phyloP scores from a whole-genome alignment of 2,797 vertebrate species.

The Pipistrellus kuhlii region DNA sequence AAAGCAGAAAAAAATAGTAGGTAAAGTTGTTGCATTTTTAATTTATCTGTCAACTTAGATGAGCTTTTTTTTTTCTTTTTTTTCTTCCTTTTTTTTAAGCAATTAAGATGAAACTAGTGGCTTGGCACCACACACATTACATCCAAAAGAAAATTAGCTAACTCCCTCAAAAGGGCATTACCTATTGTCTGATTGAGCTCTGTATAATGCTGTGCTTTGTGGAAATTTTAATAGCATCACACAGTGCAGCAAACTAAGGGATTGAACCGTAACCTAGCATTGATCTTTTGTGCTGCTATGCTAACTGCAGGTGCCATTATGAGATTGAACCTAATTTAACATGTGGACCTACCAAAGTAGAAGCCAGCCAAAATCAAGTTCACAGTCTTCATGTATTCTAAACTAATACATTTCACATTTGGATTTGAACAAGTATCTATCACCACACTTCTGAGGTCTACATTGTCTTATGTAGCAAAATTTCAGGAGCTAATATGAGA shows the following conservation, averaged over 20 bases:
- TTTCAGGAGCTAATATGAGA: conserved; percentile 46
- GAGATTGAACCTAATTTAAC: conserved; percentile 54
- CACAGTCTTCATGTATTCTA: neutral
- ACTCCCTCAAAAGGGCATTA: conserved; percentile 58
- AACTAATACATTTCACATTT: conserved; percentile 15
- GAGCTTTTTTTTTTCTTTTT: neutral
- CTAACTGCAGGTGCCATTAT: conserved; percentile 63
- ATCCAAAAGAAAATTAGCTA: conserved; percentile 70
- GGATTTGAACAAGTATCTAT: conserved; percentile 30
- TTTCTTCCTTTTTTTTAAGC: neutral
- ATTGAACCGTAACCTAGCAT: conserved; percentile 31
- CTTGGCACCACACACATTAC: conserved; percentile 29
- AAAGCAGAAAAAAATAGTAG: conserved; percentile 1
- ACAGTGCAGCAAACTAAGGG: conserved; percentile 47
- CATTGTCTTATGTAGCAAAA: neutral
- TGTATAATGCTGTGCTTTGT: conserved; percentile 51
- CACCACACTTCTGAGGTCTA: neutral
- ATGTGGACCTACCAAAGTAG: conserved; percentile 16
- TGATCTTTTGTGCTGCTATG: conserved; percentile 52
- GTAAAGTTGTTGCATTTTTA: conserved; percentile 47
- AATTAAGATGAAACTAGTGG: conserved; percentile 32
- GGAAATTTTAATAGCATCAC: conserved; percentile 72
- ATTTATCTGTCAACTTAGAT: conserved; percentile 48
- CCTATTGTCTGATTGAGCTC: conserved; percentile 49
- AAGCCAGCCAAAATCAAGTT: conserved; percentile 14